Evolutionary conservation across 2,113 vertebrate genomes (phyloP).

Genomic region (Zingel zingel): DNA sequence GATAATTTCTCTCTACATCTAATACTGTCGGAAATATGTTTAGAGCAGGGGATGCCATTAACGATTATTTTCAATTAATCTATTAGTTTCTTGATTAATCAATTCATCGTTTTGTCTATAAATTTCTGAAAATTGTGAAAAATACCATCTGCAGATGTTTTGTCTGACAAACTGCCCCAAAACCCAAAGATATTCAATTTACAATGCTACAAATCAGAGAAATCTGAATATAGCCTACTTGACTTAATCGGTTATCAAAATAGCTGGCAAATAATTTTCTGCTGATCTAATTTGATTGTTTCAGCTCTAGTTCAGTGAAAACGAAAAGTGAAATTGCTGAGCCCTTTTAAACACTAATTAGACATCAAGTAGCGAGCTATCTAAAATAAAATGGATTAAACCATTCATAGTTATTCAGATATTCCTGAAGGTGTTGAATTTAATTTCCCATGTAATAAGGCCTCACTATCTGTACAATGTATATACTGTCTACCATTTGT

Average conservation of each 20-base stretch:
- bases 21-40: not conserved
- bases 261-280: not conserved
- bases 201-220: too few relatives aligned
- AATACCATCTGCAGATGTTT: not conserved
- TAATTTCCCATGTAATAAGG: not conserved
- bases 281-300: not conserved
- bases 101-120: not conserved
- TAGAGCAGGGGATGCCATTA: too few relatives aligned
- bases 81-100: not conserved
- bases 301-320: not conserved
- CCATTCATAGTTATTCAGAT: not conserved
- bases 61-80: not conserved
- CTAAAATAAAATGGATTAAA: not conserved
- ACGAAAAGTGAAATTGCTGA: not conserved
- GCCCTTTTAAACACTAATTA: not conserved
- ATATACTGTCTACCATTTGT: constrained; percentile 5
- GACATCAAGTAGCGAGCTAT: not conserved
- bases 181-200: not conserved
- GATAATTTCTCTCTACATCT: not conserved
- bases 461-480: constrained; percentile 4
- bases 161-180: not conserved
- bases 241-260: too few relatives aligned
- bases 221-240: too few relatives aligned
- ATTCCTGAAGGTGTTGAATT: not conserved
- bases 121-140: not conserved